These are phyloP conservation scores for Peromyscus aztecus DNA, from an alignment of 2,797 vertebrate genomes.

Conservation along the genomic window DNA sequence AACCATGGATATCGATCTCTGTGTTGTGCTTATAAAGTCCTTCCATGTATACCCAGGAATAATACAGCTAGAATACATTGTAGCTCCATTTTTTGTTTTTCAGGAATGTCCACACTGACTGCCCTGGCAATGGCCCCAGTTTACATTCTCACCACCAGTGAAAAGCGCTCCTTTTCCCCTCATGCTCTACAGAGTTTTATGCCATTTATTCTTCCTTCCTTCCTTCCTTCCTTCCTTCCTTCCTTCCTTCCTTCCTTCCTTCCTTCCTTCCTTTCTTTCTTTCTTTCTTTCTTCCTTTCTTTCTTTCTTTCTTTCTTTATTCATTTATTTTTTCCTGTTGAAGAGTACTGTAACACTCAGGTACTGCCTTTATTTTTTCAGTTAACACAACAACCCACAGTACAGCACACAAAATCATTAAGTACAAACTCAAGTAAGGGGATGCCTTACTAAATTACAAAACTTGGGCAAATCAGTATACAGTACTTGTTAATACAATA, in stretches of 20 bases:
- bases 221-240: not conserved
- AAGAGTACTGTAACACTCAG: slow-evolving; percentile 60
- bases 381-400: slow-evolving; percentile 37
- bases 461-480: slow-evolving; percentile 72
- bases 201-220: not conserved
- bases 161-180: not conserved
- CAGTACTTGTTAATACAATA: slow-evolving; percentile 73
- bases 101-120: not conserved
- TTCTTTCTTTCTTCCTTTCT: no score
- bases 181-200: not conserved
- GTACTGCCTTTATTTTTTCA: slow-evolving; percentile 63
- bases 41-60: not conserved
- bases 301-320: no score
- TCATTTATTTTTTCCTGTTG: not conserved
- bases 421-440: slow-evolving; percentile 62
- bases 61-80: not conserved
- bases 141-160: not conserved
- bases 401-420: slow-evolving; percentile 27
- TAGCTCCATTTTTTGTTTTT: not conserved
- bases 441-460: slow-evolving; percentile 41
- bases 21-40: not conserved
- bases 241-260: no score
- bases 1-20: not conserved
- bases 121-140: not conserved
- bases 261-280: no score